phyloP scores from a whole-genome alignment of 92 coral and sea anemone species.

The Actinernus sp. region DNA sequence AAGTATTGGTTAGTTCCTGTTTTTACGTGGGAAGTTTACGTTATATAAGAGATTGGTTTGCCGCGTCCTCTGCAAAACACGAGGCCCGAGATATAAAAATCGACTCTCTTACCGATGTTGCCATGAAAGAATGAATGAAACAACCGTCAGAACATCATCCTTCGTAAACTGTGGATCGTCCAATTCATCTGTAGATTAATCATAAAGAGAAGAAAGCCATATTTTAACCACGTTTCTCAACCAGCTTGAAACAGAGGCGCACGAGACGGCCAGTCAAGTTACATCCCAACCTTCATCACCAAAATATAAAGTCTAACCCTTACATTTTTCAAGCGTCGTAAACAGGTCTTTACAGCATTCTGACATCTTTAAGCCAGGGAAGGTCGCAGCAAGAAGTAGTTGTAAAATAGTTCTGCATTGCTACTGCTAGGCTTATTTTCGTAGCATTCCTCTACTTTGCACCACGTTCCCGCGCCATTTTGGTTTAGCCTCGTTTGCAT shows the following conservation, averaged over 20 bases:
- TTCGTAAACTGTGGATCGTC: slow-evolving; percentile 87
- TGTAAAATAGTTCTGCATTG: slow-evolving; percentile 38
- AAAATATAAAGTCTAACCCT: no score
- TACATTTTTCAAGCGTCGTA: slow-evolving; percentile 89
- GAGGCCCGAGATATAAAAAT: neutral
- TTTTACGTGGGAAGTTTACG: neutral
- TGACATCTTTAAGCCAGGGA: slow-evolving; percentile 72
- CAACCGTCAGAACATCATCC: slow-evolving; percentile 81
- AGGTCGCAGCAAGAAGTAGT: slow-evolving; percentile 3
- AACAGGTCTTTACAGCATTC: slow-evolving; percentile 98
- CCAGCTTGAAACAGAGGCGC: neutral
- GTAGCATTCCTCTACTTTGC: slow-evolving; percentile 46
- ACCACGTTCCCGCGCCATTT: slow-evolving; percentile 92
- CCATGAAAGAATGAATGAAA: slow-evolving; percentile 92
- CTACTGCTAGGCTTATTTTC: slow-evolving; percentile 38
- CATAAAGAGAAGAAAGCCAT: slow-evolving; percentile 4
- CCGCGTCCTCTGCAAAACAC: neutral
- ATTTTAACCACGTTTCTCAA: neutral
- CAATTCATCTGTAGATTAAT: slow-evolving; percentile 62
- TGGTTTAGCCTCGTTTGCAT: slow-evolving; percentile 46
- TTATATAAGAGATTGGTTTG: neutral
- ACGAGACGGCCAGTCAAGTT: no score
- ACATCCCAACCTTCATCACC: no score
- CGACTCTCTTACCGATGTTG: slow-evolving; percentile 83
- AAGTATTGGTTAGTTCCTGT: neutral